Base-by-base conservation (phyloP, 2,113 vertebrate species). In the Dolichallabes microphthalmus region DNA sequence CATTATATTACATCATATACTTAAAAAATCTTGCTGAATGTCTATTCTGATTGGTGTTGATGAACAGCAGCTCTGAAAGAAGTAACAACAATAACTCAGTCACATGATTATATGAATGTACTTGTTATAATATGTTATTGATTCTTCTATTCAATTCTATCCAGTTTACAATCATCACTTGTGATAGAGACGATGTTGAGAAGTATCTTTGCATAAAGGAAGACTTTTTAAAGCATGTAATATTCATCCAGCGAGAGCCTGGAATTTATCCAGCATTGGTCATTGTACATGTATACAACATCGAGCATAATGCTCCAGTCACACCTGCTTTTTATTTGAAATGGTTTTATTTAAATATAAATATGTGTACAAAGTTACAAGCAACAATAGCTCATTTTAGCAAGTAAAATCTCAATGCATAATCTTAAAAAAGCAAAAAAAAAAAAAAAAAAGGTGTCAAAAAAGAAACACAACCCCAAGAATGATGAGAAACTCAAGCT, bases 351-450 rank as follows among this genome's bases (percentile, higher is more conserved):
- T 95, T 95, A 94, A 95, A 95, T 95, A 95, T 95, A 95, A 95
- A 95, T 95, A 95, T 95, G 95, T 95, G 94, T 95, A 95, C 95
- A 95, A 95, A 95, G 94, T 93, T 95, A 95, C 95, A 94, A 95
- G 95, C 95, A 93, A 95, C 92, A 91, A 88, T 93, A 92, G 93
- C 92, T 95, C 90, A 86, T 94, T 94, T 92, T 93, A 93, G 93
- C 94, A 94, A 95, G 93, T 93, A 93, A 94, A 94, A 91, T 89
- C 91, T 91, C 20, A 92, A 91, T 93, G 92, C 94, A 94, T 94
- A 92, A 93, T 92, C 92, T 94, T 91, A 89, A 94, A 93, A 90
- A 92, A 89, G 61, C 22, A 83, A 83, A 53, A 20, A 85, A 75
- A 17, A 85, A 89, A 92, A 90, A 87, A 91, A 87, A 87, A 91